Conservation (phyloP, 2,797 vertebrate species). For the Tragelaphus eurycerus region DNA sequence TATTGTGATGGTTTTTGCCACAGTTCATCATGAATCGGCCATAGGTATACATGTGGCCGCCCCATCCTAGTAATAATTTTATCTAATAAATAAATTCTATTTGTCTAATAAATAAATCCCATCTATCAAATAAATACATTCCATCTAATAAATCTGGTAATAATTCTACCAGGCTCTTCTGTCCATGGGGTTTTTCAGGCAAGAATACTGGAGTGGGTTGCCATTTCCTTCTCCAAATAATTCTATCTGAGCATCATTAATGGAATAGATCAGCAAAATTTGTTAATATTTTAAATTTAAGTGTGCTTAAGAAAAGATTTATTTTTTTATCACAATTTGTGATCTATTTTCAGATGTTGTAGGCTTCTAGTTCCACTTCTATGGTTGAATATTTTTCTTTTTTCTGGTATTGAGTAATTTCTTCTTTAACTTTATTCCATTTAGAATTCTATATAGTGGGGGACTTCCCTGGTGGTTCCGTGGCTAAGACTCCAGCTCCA, state of each 20-base stretch:
- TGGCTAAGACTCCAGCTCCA: neutral
- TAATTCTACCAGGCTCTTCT: neutral
- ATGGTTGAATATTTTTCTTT: neutral
- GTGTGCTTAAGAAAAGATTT: neutral
- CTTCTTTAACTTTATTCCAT: neutral
- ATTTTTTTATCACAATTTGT: neutral
- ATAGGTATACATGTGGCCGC: neutral
- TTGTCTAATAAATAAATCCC: neutral
- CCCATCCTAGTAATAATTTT: neutral
- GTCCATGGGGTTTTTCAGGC: too few species aligned
- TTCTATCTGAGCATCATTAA: neutral
- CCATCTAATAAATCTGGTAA: neutral
- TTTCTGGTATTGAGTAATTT: neutral
- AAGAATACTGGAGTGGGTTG: too few species aligned
- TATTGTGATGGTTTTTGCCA: neutral
- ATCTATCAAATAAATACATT: neutral
- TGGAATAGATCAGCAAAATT: neutral
- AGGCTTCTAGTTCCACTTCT: neutral
- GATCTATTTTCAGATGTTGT: neutral
- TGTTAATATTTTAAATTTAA: neutral
- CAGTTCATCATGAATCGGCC: neutral
- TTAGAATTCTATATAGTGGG: neutral
- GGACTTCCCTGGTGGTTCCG: neutral
- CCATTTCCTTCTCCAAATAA: too few species aligned
- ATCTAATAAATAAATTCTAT: neutral